Percentiles rank a stretch among this genome's conserved stretches.
phyloP scores from a whole-genome alignment of 2,113 vertebrate species.

The crab-eating macaque (Macaca fascicularis) region DNA sequence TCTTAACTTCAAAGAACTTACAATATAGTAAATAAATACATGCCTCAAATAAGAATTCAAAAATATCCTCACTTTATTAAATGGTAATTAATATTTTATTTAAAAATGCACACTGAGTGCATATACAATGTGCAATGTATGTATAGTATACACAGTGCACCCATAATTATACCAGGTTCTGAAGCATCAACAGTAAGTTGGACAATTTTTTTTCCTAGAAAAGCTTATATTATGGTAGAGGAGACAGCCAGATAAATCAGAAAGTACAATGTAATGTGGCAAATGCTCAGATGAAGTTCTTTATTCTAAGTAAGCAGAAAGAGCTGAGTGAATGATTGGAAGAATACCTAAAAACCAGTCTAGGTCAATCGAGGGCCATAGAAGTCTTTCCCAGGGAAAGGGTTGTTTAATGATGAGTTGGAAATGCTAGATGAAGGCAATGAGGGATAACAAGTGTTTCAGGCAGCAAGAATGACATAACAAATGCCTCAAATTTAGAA shows the following conservation, averaged over 20 bases:
- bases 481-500: background rate
- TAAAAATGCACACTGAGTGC: background rate
- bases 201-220: background rate
- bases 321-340: background rate
- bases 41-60: background rate
- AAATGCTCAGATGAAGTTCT: background rate
- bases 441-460: background rate
- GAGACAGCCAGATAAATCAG: background rate
- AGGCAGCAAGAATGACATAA: background rate
- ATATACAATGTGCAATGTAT: background rate
- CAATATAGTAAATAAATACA: background rate
- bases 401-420: background rate
- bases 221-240: background rate
- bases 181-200: background rate
- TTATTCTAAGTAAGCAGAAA: background rate
- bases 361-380: background rate
- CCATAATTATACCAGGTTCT: background rate
- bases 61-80: background rate
- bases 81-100: background rate
- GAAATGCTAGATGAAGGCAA: background rate
- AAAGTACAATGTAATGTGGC: background rate
- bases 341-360: background rate
- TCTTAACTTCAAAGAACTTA: background rate
- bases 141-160: background rate
- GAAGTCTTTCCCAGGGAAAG: background rate